phyloP scores from a whole-genome alignment of 2,888 invertebrate species.

The Lomographa bimaculata region DNA sequence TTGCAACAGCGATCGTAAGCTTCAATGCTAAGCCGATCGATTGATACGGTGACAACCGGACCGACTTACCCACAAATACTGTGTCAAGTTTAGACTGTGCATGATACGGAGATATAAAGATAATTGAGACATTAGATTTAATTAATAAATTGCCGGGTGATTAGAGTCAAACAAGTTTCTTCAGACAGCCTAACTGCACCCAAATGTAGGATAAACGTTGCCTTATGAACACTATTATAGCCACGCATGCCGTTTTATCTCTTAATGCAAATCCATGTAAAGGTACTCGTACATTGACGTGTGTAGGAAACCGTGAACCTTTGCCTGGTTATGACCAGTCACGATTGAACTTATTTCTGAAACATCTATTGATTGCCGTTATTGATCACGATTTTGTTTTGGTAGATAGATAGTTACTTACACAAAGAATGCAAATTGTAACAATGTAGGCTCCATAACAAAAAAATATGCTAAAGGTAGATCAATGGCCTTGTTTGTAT shows the following conservation, averaged over 20 bases:
- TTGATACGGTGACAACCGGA: slow-evolving; percentile 23
- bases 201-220: slow-evolving; percentile 6
- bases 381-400: slow-evolving; percentile 29
- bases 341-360: slow-evolving; percentile 19
- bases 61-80: slow-evolving; percentile 15
- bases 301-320: slow-evolving; percentile 7
- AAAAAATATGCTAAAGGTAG: too few species aligned
- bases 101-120: slow-evolving; percentile 24
- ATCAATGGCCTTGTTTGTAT: not conserved
- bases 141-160: slow-evolving; percentile 25
- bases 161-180: slow-evolving; percentile 21
- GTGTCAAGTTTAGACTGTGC: slow-evolving; percentile 31
- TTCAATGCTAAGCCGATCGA: slow-evolving; percentile 19
- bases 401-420: slow-evolving; percentile 4
- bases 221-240: not conserved
- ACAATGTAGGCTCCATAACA: not conserved
- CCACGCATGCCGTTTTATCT: slow-evolving; percentile 13
- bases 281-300: not conserved
- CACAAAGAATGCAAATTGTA: slow-evolving; percentile 15
- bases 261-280: slow-evolving; percentile 3
- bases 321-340: slow-evolving; percentile 6
- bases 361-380: slow-evolving; percentile 17
- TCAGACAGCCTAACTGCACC: slow-evolving; percentile 19
- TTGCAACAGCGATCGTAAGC: slow-evolving; percentile 24
- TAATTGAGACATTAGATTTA: slow-evolving; percentile 29